phyloP scores from a whole-genome alignment of 2,797 vertebrate genomes.

The Phalloptychus januarius region DNA sequence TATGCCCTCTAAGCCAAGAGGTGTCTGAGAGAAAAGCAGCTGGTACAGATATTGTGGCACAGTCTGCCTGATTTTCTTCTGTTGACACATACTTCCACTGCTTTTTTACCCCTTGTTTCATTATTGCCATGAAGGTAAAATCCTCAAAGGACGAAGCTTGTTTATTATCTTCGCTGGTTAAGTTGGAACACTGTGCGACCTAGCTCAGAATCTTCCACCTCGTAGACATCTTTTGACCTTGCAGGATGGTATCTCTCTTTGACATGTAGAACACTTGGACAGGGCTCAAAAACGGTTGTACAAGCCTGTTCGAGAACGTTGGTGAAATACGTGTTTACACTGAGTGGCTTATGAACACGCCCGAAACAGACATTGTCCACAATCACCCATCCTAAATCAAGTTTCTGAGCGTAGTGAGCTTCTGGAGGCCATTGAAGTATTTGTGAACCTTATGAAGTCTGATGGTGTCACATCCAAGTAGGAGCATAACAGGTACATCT shows the following conservation, averaged over 20 bases:
- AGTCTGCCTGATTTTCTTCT: neutral
- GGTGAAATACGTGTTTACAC: neutral
- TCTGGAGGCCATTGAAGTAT: neutral
- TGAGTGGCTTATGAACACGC: neutral
- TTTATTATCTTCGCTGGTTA: too few species aligned
- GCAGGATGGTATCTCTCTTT: too few species aligned
- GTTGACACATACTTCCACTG: too few species aligned
- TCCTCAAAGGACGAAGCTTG: too few species aligned
- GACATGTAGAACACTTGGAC: neutral
- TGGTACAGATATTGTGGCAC: neutral
- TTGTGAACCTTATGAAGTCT: neutral
- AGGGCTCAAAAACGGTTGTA: neutral
- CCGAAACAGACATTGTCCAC: neutral
- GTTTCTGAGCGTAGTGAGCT: neutral
- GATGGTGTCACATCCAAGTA: neutral
- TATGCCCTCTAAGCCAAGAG: neutral
- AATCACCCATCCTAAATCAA: neutral
- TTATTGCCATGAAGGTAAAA: too few species aligned
- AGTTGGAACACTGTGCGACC: neutral
- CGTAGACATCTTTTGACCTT: too few species aligned
- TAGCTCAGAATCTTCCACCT: too few species aligned
- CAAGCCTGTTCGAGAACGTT: neutral
- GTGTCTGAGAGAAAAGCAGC: neutral
- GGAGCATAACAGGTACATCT: neutral
- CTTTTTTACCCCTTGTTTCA: too few species aligned